Evolutionary conservation across 1,140 invertebrate genomes (phyloP), one percentile per base, ranked within the genome.

Genomic region (Mesaphorura yosii): DNA sequence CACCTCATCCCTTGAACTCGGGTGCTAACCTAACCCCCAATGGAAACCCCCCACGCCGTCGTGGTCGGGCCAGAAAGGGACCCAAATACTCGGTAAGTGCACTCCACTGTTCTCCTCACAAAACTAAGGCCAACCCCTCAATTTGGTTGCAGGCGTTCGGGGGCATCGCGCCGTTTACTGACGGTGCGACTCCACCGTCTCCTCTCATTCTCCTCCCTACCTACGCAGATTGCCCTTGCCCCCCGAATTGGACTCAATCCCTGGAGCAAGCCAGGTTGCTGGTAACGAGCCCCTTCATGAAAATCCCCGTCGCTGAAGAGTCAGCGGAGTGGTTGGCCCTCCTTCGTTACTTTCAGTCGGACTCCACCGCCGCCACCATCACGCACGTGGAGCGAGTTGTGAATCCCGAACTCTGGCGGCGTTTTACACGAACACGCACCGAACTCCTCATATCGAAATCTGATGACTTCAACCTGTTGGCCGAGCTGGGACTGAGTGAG

Each of bases 401-500:
- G 19, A 49, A 49, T 23, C 4, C 26, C 10, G 4, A 4, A 17
- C 28, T 49, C 5, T 49, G 47, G 47, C 20, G 17, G 6, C 10
- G 19, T 19, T 49, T 49, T 22, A 38, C 5, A 7, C 10, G 14
- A 10, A 37, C 47, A 5, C 4, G 47, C 28, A 49, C 31, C 20
- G 47, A 49, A 42, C 27, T 49, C 6, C 4, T 49, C n/a, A 31
- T 27, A 37, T 12, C 3, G 6, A 49, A 49, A 37, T 12, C 17
- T 44, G 47, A 49, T 17, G 28, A 49, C 22, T 17, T 44, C 4
- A 17, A 15, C 7, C 12, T 49, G 7, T 34, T 49, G 3, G 10
- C 4, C n/a, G 17, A 14, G 6, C 38, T 49, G 10, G 47, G 47
- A 12, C 47, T 49, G 10, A 38, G 4, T 17, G 47, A 49, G n/a